Percentiles rank a stretch among this genome's conserved stretches.
These are phyloP conservation scores for Synanceia verrucosa DNA, from an alignment of 2,797 vertebrate species.

Conservation along the genomic window DNA sequence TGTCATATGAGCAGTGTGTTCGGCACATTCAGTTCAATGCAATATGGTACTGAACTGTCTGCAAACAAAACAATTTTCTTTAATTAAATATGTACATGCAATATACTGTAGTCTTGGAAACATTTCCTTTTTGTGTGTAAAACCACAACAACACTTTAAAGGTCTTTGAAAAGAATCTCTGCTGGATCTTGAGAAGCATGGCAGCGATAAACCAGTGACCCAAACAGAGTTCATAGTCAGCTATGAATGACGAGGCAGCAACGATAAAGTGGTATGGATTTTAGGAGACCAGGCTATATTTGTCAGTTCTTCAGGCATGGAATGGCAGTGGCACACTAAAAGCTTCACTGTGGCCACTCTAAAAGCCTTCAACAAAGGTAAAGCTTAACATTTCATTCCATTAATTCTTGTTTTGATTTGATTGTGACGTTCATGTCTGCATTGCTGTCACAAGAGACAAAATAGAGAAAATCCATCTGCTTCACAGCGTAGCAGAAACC, in stretches of 20 bases:
- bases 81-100: not conserved
- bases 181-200: not conserved
- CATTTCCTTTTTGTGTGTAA: not conserved
- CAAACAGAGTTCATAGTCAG: not conserved
- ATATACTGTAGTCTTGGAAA: not conserved
- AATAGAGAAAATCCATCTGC: not conserved
- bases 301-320: not conserved
- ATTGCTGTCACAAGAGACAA: not conserved
- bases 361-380: not conserved
- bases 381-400: not conserved
- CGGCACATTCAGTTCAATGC: not conserved
- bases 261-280: not conserved
- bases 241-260: not conserved
- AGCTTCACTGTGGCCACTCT: not conserved
- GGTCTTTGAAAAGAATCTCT: not conserved
- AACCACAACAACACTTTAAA: not conserved
- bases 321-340: not conserved
- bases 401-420: slow-evolving; percentile 12
- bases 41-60: slow-evolving; percentile 2
- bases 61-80: slow-evolving; percentile 12
- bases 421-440: slow-evolving; percentile 11
- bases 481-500: not conserved
- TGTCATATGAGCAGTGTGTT: slow-evolving; percentile 21
- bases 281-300: not conserved
- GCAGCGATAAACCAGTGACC: not conserved